Evolutionary conservation across 53 echinoderm and acorn worm species (phyloP).

Genomic region (Henricia sp.): DNA sequence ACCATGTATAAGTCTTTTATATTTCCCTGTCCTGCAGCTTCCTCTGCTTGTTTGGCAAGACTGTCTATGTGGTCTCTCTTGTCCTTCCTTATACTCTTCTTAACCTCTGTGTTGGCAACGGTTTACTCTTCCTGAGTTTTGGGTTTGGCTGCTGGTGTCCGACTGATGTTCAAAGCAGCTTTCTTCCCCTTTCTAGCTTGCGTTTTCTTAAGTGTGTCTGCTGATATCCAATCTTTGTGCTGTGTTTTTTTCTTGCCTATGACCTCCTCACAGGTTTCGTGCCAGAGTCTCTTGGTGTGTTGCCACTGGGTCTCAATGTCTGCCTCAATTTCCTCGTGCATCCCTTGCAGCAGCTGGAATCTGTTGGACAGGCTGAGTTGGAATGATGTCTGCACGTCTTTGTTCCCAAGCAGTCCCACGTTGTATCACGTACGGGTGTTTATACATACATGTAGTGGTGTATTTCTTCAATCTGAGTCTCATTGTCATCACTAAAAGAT

Average conservation of each 20-base stretch:
- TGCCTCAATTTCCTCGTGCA: neutral
- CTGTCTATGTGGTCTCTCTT: constrained; percentile 11
- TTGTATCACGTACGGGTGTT: constrained; percentile 3
- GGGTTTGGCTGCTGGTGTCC: constrained; percentile 15
- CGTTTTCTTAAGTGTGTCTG: neutral
- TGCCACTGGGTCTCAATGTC: constrained; percentile 5
- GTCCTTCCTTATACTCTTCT: constrained; percentile 26
- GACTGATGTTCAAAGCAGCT: constrained; percentile 35
- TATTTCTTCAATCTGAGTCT: constrained; percentile 22
- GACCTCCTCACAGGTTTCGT: constrained; percentile 14
- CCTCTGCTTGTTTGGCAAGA: constrained; percentile 31
- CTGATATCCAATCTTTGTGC: constrained; percentile 20
- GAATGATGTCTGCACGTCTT: neutral
- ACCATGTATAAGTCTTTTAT: constrained; percentile 16
- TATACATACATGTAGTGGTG: neutral
- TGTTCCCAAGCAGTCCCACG: neutral
- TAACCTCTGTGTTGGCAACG: constrained; percentile 5
- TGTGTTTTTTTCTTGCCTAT: neutral
- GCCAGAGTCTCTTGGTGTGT: neutral
- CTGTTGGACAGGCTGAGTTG: neutral
- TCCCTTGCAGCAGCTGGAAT: constrained; percentile 12
- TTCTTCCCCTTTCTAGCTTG: neutral
- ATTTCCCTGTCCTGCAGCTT: constrained; percentile 19
- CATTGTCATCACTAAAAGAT: constrained; percentile 33
- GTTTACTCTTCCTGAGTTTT: constrained; percentile 24